A percentile compares a stretch with the other conserved stretches of the same genome.
These are phyloP conservation scores for Smittia sp. DNA, from an alignment of 2,888 invertebrate genomes.

Conservation along the genomic window DNA sequence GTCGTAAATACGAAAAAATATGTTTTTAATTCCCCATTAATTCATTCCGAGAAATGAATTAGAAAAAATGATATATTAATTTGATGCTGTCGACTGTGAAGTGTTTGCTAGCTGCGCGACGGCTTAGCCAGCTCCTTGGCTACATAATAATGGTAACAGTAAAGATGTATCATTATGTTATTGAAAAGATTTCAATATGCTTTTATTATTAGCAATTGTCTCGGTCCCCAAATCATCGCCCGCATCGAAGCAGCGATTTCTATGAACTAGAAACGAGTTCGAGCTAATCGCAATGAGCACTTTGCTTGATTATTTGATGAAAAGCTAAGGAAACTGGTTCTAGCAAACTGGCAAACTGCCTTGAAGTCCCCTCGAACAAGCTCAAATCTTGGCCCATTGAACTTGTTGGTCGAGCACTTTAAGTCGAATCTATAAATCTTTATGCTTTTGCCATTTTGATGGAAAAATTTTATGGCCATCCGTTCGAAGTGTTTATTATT, in stretches of 20 bases:
- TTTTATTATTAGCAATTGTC: background rate
- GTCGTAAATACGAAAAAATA: conserved; percentile 18
- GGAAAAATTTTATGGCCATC: conserved; percentile 24
- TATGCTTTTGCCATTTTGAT: conserved; percentile 7
- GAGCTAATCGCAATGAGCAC: too few species aligned
- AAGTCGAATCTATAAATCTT: background rate
- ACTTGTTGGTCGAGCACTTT: too few species aligned
- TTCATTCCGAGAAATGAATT: conserved; percentile 23
- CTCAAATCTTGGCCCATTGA: too few species aligned
- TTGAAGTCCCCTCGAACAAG: too few species aligned
- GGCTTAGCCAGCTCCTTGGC: too few species aligned
- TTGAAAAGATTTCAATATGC: background rate
- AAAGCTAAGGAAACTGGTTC: too few species aligned
- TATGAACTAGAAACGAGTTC: too few species aligned
- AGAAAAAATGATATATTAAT: conserved; percentile 32
- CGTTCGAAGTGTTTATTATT: conserved; percentile 32
- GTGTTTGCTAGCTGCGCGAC: background rate
- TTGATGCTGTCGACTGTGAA: conserved; percentile 12
- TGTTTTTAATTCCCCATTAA: conserved; percentile 30
- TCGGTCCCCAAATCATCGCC: too few species aligned
- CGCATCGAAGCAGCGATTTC: too few species aligned
- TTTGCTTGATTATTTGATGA: too few species aligned
- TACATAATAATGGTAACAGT: too few species aligned
- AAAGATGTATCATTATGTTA: background rate
- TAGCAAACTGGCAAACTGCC: too few species aligned